These are phyloP conservation scores for Acromyrmex charruanus DNA, from an alignment of 1,140 invertebrate species.

Conservation along the genomic window DNA sequence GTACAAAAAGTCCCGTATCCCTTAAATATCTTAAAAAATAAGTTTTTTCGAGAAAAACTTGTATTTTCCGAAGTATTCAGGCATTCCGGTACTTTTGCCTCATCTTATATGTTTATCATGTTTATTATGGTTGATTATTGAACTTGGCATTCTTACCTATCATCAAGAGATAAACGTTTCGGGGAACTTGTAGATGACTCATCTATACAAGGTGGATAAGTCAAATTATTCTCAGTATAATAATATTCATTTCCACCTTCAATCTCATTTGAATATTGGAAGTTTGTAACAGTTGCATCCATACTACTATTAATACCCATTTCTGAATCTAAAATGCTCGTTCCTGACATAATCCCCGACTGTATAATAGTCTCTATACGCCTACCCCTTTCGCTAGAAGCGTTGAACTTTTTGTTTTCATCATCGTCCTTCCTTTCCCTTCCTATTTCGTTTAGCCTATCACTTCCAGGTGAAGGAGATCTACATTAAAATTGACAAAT, in stretches of 20 bases:
- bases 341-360: conserved; percentile 71
- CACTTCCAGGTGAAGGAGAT: conserved; percentile 79
- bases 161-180: conserved; percentile 85
- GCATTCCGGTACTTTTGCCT: too few relatives aligned
- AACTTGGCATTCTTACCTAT: conserved; percentile 77
- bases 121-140: too few relatives aligned
- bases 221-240: conserved; percentile 84
- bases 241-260: conserved; percentile 81
- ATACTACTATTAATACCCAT: conserved; percentile 70
- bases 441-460: conserved; percentile 68
- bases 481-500: conserved; percentile 68
- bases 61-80: too few relatives aligned
- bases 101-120: too few relatives aligned
- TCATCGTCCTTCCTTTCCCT: conserved; percentile 69
- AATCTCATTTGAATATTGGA: conserved; percentile 78
- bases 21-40: too few relatives aligned
- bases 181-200: conserved; percentile 81
- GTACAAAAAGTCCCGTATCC: too few relatives aligned
- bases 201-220: conserved; percentile 84
- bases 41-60: too few relatives aligned
- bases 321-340: conserved; percentile 74
- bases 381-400: conserved; percentile 76
- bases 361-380: conserved; percentile 85
- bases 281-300: conserved; percentile 66
- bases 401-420: conserved; percentile 55